Percentiles rank a stretch among this genome's conserved stretches.
phyloP scores from a whole-genome alignment of 1,140 invertebrate species.

The Dreissena rostriformis region DNA sequence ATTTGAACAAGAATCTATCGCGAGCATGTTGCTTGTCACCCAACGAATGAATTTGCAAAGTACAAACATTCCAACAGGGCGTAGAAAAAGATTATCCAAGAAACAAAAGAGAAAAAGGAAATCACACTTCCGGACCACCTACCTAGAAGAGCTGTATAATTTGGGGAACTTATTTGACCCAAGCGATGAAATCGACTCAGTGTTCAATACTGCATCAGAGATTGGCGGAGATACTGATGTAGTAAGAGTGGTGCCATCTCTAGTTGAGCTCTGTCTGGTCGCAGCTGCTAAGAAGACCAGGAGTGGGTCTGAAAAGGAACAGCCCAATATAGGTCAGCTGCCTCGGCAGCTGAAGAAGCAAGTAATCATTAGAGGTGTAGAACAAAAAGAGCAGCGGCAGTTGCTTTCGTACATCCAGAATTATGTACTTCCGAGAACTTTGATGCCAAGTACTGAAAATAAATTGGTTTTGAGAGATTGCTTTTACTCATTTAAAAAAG shows the following conservation, averaged over 20 bases:
- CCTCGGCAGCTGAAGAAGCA: conserved; percentile 24
- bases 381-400: conserved; percentile 16
- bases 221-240: conserved; percentile 1
- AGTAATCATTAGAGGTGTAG: background rate
- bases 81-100: conserved; percentile 33
- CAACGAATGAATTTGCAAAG: too few species aligned
- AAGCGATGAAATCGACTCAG: conserved; percentile 25
- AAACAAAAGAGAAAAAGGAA: conserved; percentile 49
- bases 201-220: conserved; percentile 16
- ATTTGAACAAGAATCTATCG: too few species aligned
- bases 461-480: too few species aligned
- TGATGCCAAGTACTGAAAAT: too few species aligned
- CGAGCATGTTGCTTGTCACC: too few species aligned
- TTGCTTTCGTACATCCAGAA: conserved; percentile 26
- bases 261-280: conserved; percentile 40
- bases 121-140: conserved; percentile 10
- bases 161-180: conserved; percentile 34
- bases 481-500: too few species aligned
- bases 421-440: background rate
- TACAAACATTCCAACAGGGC: background rate
- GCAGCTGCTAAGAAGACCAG: conserved; percentile 20
- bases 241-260: conserved; percentile 12
- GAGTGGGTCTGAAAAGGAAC: conserved; percentile 5
- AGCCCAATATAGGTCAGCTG: background rate
- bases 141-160: conserved; percentile 31